Base-by-base conservation (phyloP, 2,113 vertebrate species). In the Poeciliopsis prolifica region DNA sequence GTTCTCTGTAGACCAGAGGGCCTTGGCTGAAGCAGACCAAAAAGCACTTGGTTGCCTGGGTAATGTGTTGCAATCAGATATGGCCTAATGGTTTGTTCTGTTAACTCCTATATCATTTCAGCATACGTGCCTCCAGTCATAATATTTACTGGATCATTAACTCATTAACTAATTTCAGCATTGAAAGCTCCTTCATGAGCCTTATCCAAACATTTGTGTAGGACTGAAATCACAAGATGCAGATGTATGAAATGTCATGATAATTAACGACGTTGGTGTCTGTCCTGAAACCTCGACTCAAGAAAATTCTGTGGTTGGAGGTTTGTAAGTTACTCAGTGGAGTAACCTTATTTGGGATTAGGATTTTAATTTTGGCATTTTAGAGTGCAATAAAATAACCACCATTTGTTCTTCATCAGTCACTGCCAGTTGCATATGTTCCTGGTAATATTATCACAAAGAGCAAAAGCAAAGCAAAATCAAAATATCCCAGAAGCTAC, bases 31-130 rank as follows among this genome's bases (percentile, higher is more conserved):
- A 82, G 64, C 64, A 78, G 67, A 70, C 48, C 84, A 77, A 65
- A 83, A 65, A 74, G 75, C 71, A 65, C 72, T 84, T 31, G 40
- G 90, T 89, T 85, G 73, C 88, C 77, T 66, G 69, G 80, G 90
- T 74, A 44, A 84, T 72, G 40, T 72, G 24, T 62, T 70, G 72
- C 77, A 89, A 89, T 85, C 81, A 86, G 85, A 88, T 86, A 75
- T 58, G 75, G 54, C 44, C 63, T 84, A 86, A 87, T 86, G 29
- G 78, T 77, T 76, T 5, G 2, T 54, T 48, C 72, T 79, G 51
- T 65, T 72, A 68, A 79, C 51, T 83, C 31, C 29, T 74, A 24
- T 75, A 66, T 74, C 74, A 80, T 77, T 63, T 78, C 37, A 31
- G 68, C 60, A 28, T 48, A 62, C 54, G 26, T 66, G 58, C 77